A percentile compares a stretch with the other conserved stretches of the same genome.
These are phyloP conservation scores for Equus przewalskii DNA, from an alignment of 2,113 vertebrate species.

Conservation along the genomic window DNA sequence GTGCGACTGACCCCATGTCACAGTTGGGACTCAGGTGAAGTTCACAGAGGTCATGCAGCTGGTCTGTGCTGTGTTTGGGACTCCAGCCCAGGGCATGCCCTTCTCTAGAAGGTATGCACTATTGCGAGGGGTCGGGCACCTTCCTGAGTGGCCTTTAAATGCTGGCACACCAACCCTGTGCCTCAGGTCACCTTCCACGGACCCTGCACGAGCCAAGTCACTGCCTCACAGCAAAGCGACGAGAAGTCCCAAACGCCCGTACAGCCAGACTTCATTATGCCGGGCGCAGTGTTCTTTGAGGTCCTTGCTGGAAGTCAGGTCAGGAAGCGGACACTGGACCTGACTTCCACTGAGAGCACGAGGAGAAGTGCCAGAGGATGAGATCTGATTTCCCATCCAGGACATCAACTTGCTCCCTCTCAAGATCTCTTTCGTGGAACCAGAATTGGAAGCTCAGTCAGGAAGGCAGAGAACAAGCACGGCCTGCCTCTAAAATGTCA, in stretches of 20 bases:
- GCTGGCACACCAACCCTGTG: neutral
- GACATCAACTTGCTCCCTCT: neutral
- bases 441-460: neutral
- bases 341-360: neutral
- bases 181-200: neutral
- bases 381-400: conserved; percentile 14
- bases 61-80: neutral
- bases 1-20: neutral
- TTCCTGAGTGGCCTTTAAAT: neutral
- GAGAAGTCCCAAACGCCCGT: neutral
- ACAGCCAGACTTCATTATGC: neutral
- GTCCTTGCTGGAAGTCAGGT: neutral
- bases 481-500: neutral
- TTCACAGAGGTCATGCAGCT: neutral
- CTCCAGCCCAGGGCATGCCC: neutral
- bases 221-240: neutral
- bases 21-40: neutral
- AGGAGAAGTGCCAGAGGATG: conserved; percentile 21
- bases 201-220: neutral
- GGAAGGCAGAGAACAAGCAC: neutral
- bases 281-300: neutral
- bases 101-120: neutral
- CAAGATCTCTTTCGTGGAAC: conserved; percentile 1
- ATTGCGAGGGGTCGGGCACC: neutral
- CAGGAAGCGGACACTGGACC: neutral